Conservation (phyloP, 2,888 invertebrate species). For the Mesoligia furuncula region DNA sequence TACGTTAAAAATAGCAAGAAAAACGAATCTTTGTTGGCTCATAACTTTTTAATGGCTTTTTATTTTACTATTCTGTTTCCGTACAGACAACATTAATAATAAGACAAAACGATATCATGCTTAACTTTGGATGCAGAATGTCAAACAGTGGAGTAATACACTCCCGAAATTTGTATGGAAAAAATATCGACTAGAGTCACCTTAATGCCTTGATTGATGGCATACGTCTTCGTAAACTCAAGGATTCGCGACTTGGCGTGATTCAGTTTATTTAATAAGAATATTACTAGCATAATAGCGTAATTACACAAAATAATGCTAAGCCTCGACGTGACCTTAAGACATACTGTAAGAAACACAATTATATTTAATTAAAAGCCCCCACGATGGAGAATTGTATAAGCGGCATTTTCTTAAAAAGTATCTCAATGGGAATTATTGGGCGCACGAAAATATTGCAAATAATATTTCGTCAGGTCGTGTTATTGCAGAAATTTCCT, state of each 20-base stretch:
- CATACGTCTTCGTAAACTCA: conserved; percentile 22
- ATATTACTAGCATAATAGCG: conserved; percentile 30
- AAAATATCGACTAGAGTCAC: too few species aligned
- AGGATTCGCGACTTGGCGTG: conserved; percentile 30
- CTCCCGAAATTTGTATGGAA: too few species aligned
- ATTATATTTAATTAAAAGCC: conserved; percentile 60
- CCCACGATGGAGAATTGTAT: conserved; percentile 41
- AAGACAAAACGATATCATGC: too few species aligned
- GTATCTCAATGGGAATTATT: conserved; percentile 50
- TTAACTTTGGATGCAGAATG: too few species aligned
- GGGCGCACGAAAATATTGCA: conserved; percentile 32
- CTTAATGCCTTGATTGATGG: conserved; percentile 29
- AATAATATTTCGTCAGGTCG: conserved; percentile 41
- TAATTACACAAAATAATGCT: conserved; percentile 48
- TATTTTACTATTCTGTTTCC: too few species aligned
- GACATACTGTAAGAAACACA: conserved; percentile 49
- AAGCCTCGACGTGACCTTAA: conserved; percentile 56
- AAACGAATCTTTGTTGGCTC: too few species aligned
- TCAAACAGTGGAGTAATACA: too few species aligned
- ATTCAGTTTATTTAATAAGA: conserved; percentile 33
- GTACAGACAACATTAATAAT: too few species aligned
- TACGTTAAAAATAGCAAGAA: too few species aligned
- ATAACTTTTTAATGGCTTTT: too few species aligned
- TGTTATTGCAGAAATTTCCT: conserved; percentile 43
- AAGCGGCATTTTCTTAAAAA: conserved; percentile 51